Evolutionary conservation across 2,888 invertebrate species (phyloP).

Genomic region (Thalpophila matura): DNA sequence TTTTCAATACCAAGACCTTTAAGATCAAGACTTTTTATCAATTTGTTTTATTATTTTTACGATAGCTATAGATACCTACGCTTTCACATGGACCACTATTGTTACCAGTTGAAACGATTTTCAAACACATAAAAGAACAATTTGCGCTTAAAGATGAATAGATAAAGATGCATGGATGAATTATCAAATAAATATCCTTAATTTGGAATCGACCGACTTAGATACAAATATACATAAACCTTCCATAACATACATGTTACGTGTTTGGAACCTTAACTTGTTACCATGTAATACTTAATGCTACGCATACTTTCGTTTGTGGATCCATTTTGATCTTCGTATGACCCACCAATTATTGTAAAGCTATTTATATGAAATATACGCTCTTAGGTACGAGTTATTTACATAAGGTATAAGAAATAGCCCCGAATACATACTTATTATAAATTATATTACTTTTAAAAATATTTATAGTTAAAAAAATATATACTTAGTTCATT

Average conservation of each 20-base stretch:
- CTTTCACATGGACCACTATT: not conserved
- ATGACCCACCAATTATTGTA: conserved; percentile 75
- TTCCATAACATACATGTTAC: conserved; percentile 29
- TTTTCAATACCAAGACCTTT: too few relatives aligned
- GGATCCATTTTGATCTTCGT: conserved; percentile 62
- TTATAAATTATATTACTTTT: too few relatives aligned
- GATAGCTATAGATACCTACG: too few relatives aligned
- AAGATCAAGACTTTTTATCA: too few relatives aligned
- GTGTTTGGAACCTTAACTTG: conserved; percentile 38
- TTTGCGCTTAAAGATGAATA: not conserved
- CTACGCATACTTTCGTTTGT: conserved; percentile 60
- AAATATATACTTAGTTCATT: too few relatives aligned
- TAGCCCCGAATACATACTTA: conserved; percentile 15
- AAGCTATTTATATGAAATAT: conserved; percentile 76
- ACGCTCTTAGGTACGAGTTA: conserved; percentile 64
- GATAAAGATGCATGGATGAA: conserved; percentile 3
- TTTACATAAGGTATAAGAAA: conserved; percentile 56
- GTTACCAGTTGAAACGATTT: conserved; percentile 20
- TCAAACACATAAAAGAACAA: conserved; percentile 4
- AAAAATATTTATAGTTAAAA: conserved; percentile 11
- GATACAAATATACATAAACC: conserved; percentile 23
- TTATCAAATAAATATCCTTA: conserved; percentile 7
- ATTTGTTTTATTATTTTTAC: too few relatives aligned
- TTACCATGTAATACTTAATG: conserved; percentile 56
- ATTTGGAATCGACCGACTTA: conserved; percentile 49